phyloP scores from a whole-genome alignment of 2,113 vertebrate genomes.

The Hydrochoerus hydrochaeris region DNA sequence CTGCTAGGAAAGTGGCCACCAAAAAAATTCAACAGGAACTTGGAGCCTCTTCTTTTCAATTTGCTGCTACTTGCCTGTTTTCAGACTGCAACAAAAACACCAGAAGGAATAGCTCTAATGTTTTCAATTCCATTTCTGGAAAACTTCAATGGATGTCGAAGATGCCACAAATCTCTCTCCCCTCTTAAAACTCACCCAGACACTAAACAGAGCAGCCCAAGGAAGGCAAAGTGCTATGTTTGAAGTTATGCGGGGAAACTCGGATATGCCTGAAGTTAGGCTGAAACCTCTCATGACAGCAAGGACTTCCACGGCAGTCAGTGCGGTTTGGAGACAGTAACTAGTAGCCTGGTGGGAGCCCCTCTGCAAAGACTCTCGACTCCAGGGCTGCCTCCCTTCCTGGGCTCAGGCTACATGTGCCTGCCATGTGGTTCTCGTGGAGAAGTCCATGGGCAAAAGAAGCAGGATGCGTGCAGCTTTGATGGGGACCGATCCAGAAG shows the following conservation, averaged over 20 bases:
- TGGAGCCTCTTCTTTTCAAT: not conserved
- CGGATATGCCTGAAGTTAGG: not conserved
- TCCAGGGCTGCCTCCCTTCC: not conserved
- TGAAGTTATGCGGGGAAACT: not conserved
- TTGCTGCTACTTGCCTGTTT: constrained; percentile 37
- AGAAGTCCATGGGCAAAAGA: not conserved
- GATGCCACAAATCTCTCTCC: constrained; percentile 71
- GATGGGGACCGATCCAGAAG: not conserved
- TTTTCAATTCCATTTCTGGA: constrained; percentile 77
- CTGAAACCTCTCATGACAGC: not conserved
- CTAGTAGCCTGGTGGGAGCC: constrained; percentile 4
- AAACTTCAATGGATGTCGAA: constrained; percentile 63
- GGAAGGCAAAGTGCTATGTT: constrained; percentile 23
- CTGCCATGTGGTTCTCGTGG: not conserved
- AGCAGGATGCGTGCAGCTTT: not conserved
- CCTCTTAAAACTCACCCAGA: constrained; percentile 79
- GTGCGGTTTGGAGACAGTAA: not conserved
- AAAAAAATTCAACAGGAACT: not conserved
- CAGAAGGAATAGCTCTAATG: constrained; percentile 50
- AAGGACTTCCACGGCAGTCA: not conserved
- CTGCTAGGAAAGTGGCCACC: not conserved
- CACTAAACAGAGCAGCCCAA: constrained; percentile 63
- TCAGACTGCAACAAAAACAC: constrained; percentile 57
- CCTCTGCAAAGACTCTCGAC: not conserved
- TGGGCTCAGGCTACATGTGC: accelerated